Conservation (phyloP, 1,140 invertebrate species). For the Portunus trituberculatus region DNA sequence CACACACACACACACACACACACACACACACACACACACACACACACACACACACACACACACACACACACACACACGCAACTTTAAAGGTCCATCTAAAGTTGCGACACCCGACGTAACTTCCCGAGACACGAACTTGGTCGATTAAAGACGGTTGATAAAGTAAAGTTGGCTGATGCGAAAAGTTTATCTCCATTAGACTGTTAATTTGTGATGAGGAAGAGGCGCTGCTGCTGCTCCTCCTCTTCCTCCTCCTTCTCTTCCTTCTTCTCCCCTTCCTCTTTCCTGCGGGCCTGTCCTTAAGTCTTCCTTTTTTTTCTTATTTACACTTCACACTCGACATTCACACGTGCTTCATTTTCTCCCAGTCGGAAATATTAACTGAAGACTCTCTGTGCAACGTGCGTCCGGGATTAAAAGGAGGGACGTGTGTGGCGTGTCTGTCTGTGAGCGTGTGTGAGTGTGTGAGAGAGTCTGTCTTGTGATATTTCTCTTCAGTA, state of each 20-base stretch:
- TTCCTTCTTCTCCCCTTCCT: neutral
- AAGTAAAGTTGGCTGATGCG: slow-evolving; percentile 12
- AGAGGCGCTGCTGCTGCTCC: neutral
- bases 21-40: slow-evolving; percentile 45
- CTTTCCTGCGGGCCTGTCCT: neutral
- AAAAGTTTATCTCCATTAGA: slow-evolving; percentile 24
- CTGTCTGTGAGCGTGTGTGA: too few species aligned
- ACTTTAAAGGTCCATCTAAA: slow-evolving; percentile 25
- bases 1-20: slow-evolving; percentile 40
- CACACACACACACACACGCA: slow-evolving; percentile 29
- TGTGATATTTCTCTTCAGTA: too few species aligned
- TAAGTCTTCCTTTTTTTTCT: neutral
- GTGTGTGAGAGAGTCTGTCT: too few species aligned
- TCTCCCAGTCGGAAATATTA: too few species aligned
- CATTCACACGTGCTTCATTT: too few species aligned
- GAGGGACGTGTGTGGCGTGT: neutral
- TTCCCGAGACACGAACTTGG: slow-evolving; percentile 1
- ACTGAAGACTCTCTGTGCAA: too few species aligned
- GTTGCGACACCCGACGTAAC: slow-evolving; percentile 39
- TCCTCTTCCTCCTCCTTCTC: neutral
- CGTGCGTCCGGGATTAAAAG: too few species aligned
- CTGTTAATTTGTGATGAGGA: slow-evolving; percentile 22
- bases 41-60: slow-evolving; percentile 50
- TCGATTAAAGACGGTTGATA: slow-evolving; percentile 14
- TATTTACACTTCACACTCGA: too few species aligned